Evolutionary conservation across 2,888 invertebrate genomes (phyloP), one percentile per base, ranked within the genome.

Genomic region (Drosophila paramelanica): DNA sequence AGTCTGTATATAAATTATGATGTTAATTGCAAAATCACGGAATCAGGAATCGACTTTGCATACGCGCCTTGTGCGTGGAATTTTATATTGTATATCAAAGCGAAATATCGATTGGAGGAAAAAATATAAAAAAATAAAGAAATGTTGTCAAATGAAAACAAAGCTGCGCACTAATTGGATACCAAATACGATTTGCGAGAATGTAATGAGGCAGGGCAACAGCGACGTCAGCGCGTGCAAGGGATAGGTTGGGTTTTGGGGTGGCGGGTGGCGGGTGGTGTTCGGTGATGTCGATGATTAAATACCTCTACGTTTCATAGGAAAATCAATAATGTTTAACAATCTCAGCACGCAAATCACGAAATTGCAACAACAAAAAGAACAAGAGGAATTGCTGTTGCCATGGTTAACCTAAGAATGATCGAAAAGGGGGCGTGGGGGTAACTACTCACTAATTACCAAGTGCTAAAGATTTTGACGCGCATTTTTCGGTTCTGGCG

Each of bases 311-410:
- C 67, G 55, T 69, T 41, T 55, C 58, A 31, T 31, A 72, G 57
- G 59, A 67, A 85, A 83, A 87, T 83, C 87, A 82, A 88, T 88
- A 75, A 73, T 70, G 67, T 41, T 85, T 67, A 79, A 68, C 59
- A 82, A 77, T 85, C 80, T 69, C 66, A 55, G 66, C 86, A 82
- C 80, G 80, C 88, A 88, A 81, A 79, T 79, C 65, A 50, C 52
- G 39, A 31, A 45, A 8, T 33, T 13, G 11, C 53, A 53, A 27
- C 27, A 27, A n/a, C 23, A 52, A 49, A 17, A 33, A 31, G 25
- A 33, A 20, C 39, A 33, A 43, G 14, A n/a, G 33, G 39, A 61
- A 61, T 58, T 43, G 31, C 69, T 69, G 73, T 85, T 79, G 69
- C 64, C 67, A 62, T 67, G 79, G 66, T 59, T 51, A 70, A 70